A percentile compares a stretch with the other conserved stretches of the same genome.
phyloP scores from a whole-genome alignment of 2,888 invertebrate genomes.

The Tenodera sinensis region DNA sequence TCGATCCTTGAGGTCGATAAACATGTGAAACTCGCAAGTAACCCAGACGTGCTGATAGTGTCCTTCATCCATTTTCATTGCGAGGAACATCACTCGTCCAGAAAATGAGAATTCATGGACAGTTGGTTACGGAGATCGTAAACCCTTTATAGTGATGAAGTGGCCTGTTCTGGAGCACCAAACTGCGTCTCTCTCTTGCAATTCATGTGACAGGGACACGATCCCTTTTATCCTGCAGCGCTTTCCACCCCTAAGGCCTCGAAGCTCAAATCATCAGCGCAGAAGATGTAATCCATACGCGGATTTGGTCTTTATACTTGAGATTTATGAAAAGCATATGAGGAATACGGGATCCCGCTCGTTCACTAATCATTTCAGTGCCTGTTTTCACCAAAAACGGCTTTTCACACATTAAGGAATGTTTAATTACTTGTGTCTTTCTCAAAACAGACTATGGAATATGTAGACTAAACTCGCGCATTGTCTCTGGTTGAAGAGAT shows the following conservation, averaged over 20 bases:
- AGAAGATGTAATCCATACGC: background rate
- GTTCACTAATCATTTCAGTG: too few relatives aligned
- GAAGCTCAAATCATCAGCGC: background rate
- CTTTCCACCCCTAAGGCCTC: background rate
- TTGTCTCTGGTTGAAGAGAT: too few relatives aligned
- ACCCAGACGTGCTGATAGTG: background rate
- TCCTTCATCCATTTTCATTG: background rate
- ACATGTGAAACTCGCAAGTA: background rate
- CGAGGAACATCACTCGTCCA: background rate
- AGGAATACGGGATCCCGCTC: too few relatives aligned
- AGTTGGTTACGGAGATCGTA: background rate
- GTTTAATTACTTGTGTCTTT: too few relatives aligned
- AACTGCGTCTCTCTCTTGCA: background rate
- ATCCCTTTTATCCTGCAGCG: background rate
- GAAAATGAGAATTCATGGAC: background rate
- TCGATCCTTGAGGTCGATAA: background rate
- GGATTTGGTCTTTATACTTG: too few relatives aligned
- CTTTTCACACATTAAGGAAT: too few relatives aligned
- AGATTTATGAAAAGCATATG: too few relatives aligned
- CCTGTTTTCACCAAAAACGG: too few relatives aligned
- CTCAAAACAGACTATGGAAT: too few relatives aligned
- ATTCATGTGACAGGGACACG: background rate
- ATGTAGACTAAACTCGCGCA: too few relatives aligned
- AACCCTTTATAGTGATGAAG: background rate
- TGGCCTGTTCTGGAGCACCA: background rate